Percentiles rank a stretch among this genome's conserved stretches.
Conservation (phyloP, 2,797 vertebrate species). For the Hydrophis major region DNA sequence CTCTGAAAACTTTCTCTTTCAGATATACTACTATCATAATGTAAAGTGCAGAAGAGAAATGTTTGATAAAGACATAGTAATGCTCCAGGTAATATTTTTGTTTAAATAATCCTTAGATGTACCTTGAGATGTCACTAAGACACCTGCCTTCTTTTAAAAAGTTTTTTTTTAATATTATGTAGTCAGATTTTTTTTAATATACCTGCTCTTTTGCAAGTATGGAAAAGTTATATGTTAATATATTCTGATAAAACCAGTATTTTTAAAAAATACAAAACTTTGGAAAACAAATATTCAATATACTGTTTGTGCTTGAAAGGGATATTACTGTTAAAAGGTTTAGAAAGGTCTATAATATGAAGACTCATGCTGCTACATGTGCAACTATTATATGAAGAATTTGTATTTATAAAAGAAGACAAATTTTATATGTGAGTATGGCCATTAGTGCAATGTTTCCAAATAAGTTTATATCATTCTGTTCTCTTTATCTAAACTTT, state of each 20-base stretch:
- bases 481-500: neutral
- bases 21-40: conserved; percentile 99
- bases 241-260: neutral
- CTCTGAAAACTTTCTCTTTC: conserved; percentile 3
- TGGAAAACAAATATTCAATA: neutral
- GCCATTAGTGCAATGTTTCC: neutral
- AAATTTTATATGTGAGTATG: neutral
- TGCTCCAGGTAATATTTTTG: conserved; percentile 86
- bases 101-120: neutral
- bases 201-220: neutral
- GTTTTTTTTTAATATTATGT: neutral
- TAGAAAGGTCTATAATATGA: neutral
- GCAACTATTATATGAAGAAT: neutral
- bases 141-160: neutral
- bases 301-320: neutral
- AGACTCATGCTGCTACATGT: neutral
- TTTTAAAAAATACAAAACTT: neutral
- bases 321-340: neutral
- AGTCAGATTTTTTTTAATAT: neutral
- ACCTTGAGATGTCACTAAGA: neutral
- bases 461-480: neutral
- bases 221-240: neutral
- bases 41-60: conserved; percentile 97
- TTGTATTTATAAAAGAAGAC: neutral
- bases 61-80: conserved; percentile 97